Conservation (phyloP, 1,140 invertebrate genomes). For the Zaprionus tsacasi region DNA sequence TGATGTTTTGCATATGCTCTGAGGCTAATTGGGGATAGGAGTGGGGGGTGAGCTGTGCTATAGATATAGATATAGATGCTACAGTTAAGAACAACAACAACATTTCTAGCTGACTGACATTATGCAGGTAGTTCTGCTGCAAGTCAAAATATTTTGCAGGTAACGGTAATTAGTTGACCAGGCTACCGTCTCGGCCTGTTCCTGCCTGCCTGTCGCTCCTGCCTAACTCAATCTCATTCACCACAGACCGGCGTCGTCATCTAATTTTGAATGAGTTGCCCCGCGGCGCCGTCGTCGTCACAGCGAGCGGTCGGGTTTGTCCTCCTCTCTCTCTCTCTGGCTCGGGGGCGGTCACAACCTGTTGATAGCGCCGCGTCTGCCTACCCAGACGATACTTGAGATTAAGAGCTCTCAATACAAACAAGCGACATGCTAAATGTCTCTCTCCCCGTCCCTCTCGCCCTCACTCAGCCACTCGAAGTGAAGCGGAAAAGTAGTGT, state of each 20-base stretch:
- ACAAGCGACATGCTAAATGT: slow-evolving; percentile 44
- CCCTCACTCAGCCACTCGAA: slow-evolving; percentile 1
- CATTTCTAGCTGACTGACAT: slow-evolving; percentile 81
- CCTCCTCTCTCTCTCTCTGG: no score
- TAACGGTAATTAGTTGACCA: slow-evolving; percentile 49
- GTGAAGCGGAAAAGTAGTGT: slow-evolving; percentile 44
- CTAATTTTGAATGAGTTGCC: slow-evolving; percentile 73
- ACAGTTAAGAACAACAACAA: slow-evolving; percentile 58
- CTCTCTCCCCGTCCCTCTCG: neutral
- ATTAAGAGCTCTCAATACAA: slow-evolving; percentile 59
- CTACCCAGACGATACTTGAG: slow-evolving; percentile 61
- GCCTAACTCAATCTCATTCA: slow-evolving; percentile 9
- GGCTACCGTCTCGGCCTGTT: slow-evolving; percentile 65
- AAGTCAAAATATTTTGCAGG: slow-evolving; percentile 41
- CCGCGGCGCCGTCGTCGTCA: slow-evolving; percentile 55
- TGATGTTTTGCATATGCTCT: slow-evolving; percentile 2
- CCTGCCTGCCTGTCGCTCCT: neutral
- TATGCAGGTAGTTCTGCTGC: slow-evolving; percentile 54
- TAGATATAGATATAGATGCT: slow-evolving; percentile 41
- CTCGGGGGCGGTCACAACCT: slow-evolving; percentile 71
- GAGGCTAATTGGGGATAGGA: neutral
- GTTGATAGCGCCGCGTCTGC: slow-evolving; percentile 66
- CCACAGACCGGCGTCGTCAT: slow-evolving; percentile 25
- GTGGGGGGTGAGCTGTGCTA: neutral
- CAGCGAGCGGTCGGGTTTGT: slow-evolving; percentile 39